Evolutionary conservation across 2,888 invertebrate genomes (phyloP).

Genomic region (Diarsia rubi): DNA sequence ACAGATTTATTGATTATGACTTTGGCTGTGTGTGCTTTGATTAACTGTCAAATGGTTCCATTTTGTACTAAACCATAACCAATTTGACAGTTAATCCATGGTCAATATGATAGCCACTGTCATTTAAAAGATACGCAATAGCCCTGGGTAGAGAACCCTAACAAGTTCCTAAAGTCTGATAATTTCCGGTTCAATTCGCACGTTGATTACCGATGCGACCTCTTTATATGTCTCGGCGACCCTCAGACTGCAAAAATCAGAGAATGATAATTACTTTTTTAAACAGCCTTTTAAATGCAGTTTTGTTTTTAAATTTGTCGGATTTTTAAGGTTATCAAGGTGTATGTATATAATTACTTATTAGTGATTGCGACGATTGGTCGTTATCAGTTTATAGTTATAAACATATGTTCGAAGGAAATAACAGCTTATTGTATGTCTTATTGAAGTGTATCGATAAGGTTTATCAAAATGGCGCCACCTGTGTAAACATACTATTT

Average conservation of each 20-base stretch:
- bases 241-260: constrained; percentile 32
- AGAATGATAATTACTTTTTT: constrained; percentile 38
- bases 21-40: too few species aligned
- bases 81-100: too few species aligned
- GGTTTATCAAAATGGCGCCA: constrained; percentile 33
- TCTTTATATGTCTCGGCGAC: constrained; percentile 59
- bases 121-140: too few species aligned
- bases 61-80: too few species aligned
- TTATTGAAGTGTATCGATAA: constrained; percentile 31
- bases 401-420: constrained; percentile 27
- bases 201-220: constrained; percentile 53
- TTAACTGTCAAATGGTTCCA: too few species aligned
- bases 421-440: constrained; percentile 32
- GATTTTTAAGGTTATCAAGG: constrained; percentile 26
- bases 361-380: constrained; percentile 19
- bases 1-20: too few species aligned
- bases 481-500: constrained; percentile 31
- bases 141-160: background rate
- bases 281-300: constrained; percentile 31
- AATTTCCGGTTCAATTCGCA: constrained; percentile 47
- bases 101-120: too few species aligned
- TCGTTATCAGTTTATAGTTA: constrained; percentile 32
- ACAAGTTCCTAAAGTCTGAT: constrained; percentile 24
- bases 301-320: constrained; percentile 13
- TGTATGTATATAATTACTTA: constrained; percentile 1